Percentiles rank a stretch among this genome's conserved stretches.
Evolutionary conservation across 2,888 invertebrate genomes (phyloP).

Genomic region (Pteria penguin): DNA sequence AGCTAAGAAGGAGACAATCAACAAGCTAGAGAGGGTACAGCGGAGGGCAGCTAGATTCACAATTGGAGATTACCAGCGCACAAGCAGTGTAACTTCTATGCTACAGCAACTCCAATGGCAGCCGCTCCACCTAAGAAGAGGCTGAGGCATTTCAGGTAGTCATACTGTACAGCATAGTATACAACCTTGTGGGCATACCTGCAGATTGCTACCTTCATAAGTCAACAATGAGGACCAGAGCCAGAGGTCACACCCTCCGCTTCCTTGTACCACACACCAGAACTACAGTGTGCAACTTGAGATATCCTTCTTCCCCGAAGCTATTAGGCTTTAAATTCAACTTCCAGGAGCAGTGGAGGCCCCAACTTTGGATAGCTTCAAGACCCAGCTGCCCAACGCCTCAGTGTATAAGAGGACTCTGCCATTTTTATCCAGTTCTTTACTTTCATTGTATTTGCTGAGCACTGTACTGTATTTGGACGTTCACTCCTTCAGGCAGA

Average conservation of each 20-base stretch:
- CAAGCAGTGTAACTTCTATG: too few species aligned
- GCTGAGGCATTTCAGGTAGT: too few species aligned
- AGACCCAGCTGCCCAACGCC: not conserved
- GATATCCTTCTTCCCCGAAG: not conserved
- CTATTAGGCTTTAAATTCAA: not conserved
- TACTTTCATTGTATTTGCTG: not conserved
- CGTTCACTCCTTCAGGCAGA: not conserved
- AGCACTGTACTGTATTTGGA: not conserved
- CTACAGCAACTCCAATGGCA: too few species aligned
- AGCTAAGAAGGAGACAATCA: too few species aligned
- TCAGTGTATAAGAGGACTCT: not conserved
- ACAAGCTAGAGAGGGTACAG: too few species aligned
- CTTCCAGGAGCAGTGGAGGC: constrained; percentile 9
- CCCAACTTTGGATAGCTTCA: not conserved
- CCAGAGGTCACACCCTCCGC: constrained; percentile 7
- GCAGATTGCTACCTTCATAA: not conserved
- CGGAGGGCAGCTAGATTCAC: too few species aligned
- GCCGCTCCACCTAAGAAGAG: too few species aligned
- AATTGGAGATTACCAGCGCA: too few species aligned
- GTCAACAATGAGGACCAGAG: constrained; percentile 8
- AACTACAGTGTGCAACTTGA: not conserved
- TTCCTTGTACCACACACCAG: not conserved
- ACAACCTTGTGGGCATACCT: constrained; percentile 6
- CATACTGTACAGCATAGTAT: too few species aligned
- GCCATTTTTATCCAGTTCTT: not conserved